Base-by-base conservation (phyloP, 2,888 invertebrate species). In the Keiferia lycopersicella region DNA sequence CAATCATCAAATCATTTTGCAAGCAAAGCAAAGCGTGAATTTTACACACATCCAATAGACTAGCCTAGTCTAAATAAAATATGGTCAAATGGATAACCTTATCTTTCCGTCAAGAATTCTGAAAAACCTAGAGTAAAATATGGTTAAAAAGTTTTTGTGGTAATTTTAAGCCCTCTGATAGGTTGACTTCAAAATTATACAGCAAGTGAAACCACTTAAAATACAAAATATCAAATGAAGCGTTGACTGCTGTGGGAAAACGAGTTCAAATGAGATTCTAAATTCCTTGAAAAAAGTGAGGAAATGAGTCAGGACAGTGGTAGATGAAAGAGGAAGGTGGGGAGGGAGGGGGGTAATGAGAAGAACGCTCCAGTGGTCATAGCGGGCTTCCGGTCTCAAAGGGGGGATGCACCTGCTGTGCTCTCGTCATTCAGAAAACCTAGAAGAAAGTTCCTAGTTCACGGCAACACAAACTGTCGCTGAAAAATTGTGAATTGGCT, bases 351-450 rank as follows among this genome's bases (percentile, higher is more conserved):
- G 77, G 77, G 81, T 85, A 85, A 85, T 83, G 78, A 84, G 83
- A 77, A 70, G 79, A 72, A 74, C 88, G 89, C 82, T 86, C 75
- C 84, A 83, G 75, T 87, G 86, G 67, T 64, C 80, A 77, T 72
- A 76, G 76, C 73, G 69, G 74, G 72, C 83, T 87, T 90, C 89
- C 90, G 90, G 88, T 68, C 66, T 65, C 70, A 66, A 65, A 64
- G 16, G 62, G 20, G 60, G 64, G 67, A 72, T 73, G 73, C 84
- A 86, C 82, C 86, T 84, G 86, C 79, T 80, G 73, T 66, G 72
- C 22, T 73, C 22, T 38, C 11, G n/a, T 41, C 41, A 16, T 16
- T 12, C 30, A 30, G 34, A 45, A 45, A 45, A 45, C 16, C 16
- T 3, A 7, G 16, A 45, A 45, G 45, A n/a, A 45, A n/a, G n/a